These are phyloP conservation scores for Chauna torquata DNA, from an alignment of 2,113 vertebrate genomes.

Conservation along the genomic window DNA sequence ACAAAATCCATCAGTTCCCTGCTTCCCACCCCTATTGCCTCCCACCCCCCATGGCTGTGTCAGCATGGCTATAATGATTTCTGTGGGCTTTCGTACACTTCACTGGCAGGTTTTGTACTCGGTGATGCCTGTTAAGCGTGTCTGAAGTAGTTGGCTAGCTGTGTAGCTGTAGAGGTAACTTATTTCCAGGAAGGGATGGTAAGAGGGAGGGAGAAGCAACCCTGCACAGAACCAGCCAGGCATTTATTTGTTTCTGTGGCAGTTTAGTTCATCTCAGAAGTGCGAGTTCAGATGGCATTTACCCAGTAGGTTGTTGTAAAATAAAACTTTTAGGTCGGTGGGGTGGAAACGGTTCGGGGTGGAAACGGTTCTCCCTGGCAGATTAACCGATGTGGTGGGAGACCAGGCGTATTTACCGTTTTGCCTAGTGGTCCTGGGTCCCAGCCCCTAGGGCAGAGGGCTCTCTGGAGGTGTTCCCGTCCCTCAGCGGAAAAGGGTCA, in stretches of 20 bases:
- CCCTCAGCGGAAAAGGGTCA: neutral
- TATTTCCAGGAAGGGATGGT: neutral
- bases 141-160: neutral
- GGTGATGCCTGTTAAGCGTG: neutral
- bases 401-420: neutral
- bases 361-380: neutral
- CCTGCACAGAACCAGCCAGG: neutral
- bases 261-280: neutral
- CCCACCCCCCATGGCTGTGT: neutral
- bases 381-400: neutral
- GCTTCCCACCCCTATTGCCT: neutral
- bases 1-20: neutral
- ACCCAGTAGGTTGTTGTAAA: neutral
- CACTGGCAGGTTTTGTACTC: neutral
- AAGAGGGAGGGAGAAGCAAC: neutral
- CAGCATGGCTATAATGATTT: rapidly evolving
- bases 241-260: neutral
- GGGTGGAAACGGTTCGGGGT: rapidly evolving
- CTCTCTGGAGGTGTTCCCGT: neutral
- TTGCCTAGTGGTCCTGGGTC: neutral
- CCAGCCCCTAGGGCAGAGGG: neutral
- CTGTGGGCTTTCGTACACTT: neutral
- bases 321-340: neutral
- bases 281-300: neutral
- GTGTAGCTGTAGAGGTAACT: neutral